These are phyloP conservation scores for Suricata suricatta DNA, from an alignment of 2,113 vertebrate species.

Conservation along the genomic window DNA sequence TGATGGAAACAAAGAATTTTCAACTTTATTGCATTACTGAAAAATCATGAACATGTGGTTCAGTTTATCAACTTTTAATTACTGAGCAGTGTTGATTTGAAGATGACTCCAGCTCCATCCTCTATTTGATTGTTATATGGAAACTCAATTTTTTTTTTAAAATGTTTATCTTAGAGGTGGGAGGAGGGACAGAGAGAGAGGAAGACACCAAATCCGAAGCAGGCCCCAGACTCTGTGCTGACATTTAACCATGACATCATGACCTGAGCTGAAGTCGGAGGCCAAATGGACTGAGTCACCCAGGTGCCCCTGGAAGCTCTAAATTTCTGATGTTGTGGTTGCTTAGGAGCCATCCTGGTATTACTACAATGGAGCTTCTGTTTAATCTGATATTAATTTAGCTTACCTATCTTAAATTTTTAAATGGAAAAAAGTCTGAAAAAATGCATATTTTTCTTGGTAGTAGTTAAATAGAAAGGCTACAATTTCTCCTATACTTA, in stretches of 20 bases:
- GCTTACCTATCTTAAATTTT: not conserved
- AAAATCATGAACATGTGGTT: not conserved
- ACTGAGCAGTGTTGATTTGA: not conserved
- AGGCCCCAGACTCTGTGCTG: too few species aligned
- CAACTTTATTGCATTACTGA: not conserved
- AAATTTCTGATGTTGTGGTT: not conserved
- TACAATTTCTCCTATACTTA: not conserved
- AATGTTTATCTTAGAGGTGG: too few species aligned
- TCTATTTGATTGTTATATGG: not conserved
- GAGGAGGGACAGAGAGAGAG: too few species aligned
- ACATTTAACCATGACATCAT: too few species aligned
- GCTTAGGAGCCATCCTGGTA: not conserved
- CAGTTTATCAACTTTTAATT: not conserved
- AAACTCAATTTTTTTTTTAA: not conserved
- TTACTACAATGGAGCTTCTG: not conserved
- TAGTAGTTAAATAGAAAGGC: not conserved
- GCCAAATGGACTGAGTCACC: too few species aligned
- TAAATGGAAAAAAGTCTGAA: not conserved
- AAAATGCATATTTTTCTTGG: conserved; percentile 11
- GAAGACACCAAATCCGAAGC: too few species aligned
- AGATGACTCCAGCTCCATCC: not conserved
- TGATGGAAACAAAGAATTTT: not conserved
- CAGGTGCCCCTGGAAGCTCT: too few species aligned
- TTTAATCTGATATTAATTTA: not conserved
- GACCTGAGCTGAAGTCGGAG: too few species aligned